Evolutionary conservation across 2,113 vertebrate species (phyloP), one percentile per base, ranked within the genome.

Genomic region (Pampusana beccarii): DNA sequence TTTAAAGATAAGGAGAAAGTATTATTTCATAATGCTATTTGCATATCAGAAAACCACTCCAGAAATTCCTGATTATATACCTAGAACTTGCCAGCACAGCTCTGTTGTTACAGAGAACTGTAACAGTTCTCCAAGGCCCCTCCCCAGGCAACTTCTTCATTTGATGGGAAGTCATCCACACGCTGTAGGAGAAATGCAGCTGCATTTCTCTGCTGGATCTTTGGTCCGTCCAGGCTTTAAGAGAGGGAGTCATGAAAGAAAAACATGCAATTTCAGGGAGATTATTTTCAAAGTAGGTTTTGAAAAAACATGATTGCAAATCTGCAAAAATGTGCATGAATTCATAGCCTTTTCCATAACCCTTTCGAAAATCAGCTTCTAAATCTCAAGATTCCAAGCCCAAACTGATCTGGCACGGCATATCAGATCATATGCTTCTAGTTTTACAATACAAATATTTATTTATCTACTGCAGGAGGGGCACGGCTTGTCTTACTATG

Each of bases 81-180:
- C 33, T 3, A 74, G 78, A 88, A 69, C 53, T 53, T 67, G 69
- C 51, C 73, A 95, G 61, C 67, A 77, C 60, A 78, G 57, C 56
- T 90, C 44, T 25, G 40, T 58, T 81, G 56, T 67, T 74, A 34
- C 16, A 86, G 64, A 67, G 60, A 38, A 61, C 75, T n/a, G n/a
- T n/a, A n/a, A n/a, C n/a, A n/a, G n/a, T 54, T 31, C 26, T 57
- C 36, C 25, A 51, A 72, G 46, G 75, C 48, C 38, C 65, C 77
- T 93, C 78, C 86, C 73, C 40, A 44, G 2, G 50, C 86, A 87
- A 90, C 93, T 93, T 92, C 94, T 97, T 36, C 90, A 89, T 92
- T 82, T 60, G 24, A 65, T 70, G 61, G 69, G 65, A 85, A 91
- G 64, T 38, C 65, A 69, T 2, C 6, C 0, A 62, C 82, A 62